Conservation (phyloP, 2,888 invertebrate genomes). For the Phortica magna region DNA sequence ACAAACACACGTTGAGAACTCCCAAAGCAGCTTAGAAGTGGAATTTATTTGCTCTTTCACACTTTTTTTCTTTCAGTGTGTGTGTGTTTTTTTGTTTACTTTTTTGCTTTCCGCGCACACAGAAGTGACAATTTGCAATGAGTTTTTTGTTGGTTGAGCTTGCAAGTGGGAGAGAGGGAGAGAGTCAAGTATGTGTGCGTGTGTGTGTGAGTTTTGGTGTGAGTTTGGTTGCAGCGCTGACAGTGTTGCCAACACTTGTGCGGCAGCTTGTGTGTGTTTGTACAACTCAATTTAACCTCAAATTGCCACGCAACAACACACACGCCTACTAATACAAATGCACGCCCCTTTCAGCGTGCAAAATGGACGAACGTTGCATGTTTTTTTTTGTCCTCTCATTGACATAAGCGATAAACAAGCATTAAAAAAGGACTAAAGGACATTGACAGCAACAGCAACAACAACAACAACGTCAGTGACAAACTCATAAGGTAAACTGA, state of each 20-base stretch:
- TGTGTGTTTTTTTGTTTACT: background rate
- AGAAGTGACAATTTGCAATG: too few relatives aligned
- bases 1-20: background rate
- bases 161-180: too few relatives aligned
- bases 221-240: background rate
- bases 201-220: background rate
- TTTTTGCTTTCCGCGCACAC: too few relatives aligned
- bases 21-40: constrained; percentile 15
- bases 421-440: constrained; percentile 14
- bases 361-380: too few relatives aligned
- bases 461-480: too few relatives aligned
- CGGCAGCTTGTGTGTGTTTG: background rate
- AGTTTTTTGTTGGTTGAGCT: too few relatives aligned
- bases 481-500: constrained; percentile 25
- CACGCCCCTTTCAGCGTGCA: too few relatives aligned
- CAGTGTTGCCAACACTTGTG: background rate
- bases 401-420: background rate
- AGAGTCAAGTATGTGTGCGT: background rate
- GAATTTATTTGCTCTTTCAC: constrained; percentile 21
- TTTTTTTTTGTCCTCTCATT: background rate
- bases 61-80: background rate
- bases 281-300: constrained; percentile 14
- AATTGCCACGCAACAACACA: background rate
- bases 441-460: constrained; percentile 20
- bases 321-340: background rate